Evolutionary conservation across 2,113 vertebrate species (phyloP).

Genomic region (Nibea albiflora): DNA sequence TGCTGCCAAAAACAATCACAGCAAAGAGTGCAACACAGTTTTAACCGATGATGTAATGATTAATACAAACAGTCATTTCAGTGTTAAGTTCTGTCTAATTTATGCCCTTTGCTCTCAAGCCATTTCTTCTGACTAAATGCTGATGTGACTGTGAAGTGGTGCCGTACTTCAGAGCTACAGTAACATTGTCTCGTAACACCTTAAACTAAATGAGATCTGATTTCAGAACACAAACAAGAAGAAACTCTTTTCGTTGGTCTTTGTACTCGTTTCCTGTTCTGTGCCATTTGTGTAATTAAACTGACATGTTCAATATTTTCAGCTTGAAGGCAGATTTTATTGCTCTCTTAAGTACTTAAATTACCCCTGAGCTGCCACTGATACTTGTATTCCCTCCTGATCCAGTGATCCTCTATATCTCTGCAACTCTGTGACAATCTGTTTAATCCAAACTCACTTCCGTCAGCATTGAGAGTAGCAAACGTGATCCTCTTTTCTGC

Average conservation of each 20-base stretch:
- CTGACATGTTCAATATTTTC: neutral
- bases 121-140: neutral
- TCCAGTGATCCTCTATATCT: neutral
- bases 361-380: neutral
- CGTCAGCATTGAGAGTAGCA: slow-evolving; percentile 93
- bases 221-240: neutral
- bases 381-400: neutral
- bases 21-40: neutral
- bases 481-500: slow-evolving; percentile 96
- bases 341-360: neutral
- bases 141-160: neutral
- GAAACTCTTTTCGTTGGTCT: neutral
- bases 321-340: neutral
- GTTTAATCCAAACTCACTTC: slow-evolving; percentile 89
- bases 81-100: neutral
- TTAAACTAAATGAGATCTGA: neutral
- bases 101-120: neutral
- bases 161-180: neutral
- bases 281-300: neutral
- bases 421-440: slow-evolving; percentile 15
- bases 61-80: neutral
- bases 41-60: neutral
- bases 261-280: neutral
- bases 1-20: neutral
- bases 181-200: neutral